A percentile compares a stretch with the other conserved stretches of the same genome.
phyloP scores from a whole-genome alignment of 1,140 invertebrate species.

The Drosophila persimilis region DNA sequence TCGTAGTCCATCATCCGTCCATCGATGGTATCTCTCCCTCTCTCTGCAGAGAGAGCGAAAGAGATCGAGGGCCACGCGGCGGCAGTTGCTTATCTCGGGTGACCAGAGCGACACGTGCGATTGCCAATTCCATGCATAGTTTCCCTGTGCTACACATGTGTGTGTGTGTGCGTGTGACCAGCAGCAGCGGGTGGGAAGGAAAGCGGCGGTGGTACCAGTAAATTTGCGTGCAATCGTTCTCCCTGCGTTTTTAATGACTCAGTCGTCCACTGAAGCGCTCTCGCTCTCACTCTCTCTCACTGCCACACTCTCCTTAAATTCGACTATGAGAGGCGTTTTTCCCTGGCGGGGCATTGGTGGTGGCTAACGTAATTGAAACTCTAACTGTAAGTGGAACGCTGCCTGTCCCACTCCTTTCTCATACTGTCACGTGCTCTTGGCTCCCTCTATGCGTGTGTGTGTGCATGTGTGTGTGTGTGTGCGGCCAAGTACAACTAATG shows the following conservation, averaged over 20 bases:
- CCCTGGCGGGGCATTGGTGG: slow-evolving; percentile 13
- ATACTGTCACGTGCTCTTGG: no score
- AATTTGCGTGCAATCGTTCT: slow-evolving; percentile 79
- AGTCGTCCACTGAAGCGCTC: neutral
- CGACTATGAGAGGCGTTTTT: slow-evolving; percentile 65
- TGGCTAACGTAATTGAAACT: slow-evolving; percentile 72
- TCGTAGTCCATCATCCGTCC: slow-evolving; percentile 21
- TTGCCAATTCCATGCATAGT: slow-evolving; percentile 61
- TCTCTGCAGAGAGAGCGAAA: neutral
- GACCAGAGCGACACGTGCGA: slow-evolving; percentile 77
- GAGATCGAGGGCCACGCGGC: slow-evolving; percentile 54
- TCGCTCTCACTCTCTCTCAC: neutral
- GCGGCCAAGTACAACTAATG: slow-evolving; percentile 78
- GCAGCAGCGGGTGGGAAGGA: slow-evolving; percentile 4
- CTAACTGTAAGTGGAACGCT: slow-evolving; percentile 53
- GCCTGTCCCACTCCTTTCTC: slow-evolving; percentile 30
- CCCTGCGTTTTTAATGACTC: slow-evolving; percentile 77
- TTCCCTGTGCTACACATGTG: slow-evolving; percentile 41
- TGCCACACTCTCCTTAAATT: slow-evolving; percentile 59
- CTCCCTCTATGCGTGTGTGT: slow-evolving; percentile 2
- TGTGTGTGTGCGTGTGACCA: slow-evolving; percentile 14
- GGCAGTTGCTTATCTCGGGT: slow-evolving; percentile 80
- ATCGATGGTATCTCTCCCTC: slow-evolving; percentile 55
- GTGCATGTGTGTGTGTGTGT: slow-evolving; percentile 31
- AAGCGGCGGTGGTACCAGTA: slow-evolving; percentile 51